phyloP scores from a whole-genome alignment of 2,113 vertebrate species.

The Numenius arquata region DNA sequence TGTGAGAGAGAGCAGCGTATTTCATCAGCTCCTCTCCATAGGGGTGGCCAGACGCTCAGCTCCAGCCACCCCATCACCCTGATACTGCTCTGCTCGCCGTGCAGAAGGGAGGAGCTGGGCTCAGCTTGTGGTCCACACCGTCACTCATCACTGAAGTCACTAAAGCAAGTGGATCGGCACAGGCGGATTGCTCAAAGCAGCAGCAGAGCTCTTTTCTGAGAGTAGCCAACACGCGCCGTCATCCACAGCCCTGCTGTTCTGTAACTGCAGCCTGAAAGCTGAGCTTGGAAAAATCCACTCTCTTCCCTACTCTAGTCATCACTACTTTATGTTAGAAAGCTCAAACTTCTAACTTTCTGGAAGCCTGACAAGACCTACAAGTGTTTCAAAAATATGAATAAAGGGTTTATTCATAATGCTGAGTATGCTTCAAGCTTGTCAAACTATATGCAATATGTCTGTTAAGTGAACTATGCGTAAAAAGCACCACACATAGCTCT shows the following conservation, averaged over 20 bases:
- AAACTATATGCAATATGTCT: neutral
- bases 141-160: neutral
- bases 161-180: neutral
- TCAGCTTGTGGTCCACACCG: neutral
- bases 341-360: neutral
- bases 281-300: neutral
- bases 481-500: neutral
- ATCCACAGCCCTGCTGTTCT: neutral
- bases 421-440: neutral
- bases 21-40: accelerated
- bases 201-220: neutral
- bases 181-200: neutral
- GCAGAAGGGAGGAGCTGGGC: neutral
- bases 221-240: accelerated
- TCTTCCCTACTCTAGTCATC: neutral
- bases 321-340: neutral
- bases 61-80: neutral
- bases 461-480: neutral
- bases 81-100: neutral
- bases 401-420: neutral
- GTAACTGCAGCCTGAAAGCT: neutral
- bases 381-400: neutral
- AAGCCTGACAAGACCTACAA: neutral
- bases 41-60: neutral
- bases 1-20: neutral